Base-by-base conservation (phyloP, 1,140 invertebrate species). In the Cydia amplana region DNA sequence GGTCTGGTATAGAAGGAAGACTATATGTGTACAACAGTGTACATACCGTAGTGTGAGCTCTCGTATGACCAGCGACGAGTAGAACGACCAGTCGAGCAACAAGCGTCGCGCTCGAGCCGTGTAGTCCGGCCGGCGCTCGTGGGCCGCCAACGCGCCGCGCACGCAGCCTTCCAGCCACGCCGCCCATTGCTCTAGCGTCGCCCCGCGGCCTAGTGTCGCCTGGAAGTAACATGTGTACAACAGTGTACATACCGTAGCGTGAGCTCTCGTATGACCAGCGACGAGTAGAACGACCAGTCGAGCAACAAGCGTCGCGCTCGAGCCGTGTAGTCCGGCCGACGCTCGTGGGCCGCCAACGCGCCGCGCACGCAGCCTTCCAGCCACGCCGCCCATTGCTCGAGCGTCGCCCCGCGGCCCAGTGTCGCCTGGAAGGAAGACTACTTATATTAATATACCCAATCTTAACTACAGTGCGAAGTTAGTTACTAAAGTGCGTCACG, bases 251-350 rank as follows among this genome's bases (percentile, higher is more conserved):
- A 91, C 89, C 90, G 80, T 43, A 92, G 87, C 49, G 91, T 92
- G 72, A 92, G 89, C 81, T 92, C 91, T 73, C 91, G 82, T n/a
- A 92, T 92, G 78, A 92, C 90, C 60, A 92, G 89, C 83, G 88
- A 94, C 95, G 97, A 98, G 93, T 99, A 99, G 94, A 99, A 99
- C 76, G 98, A 99, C 99, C 99, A 99, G 93, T 99, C 99, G 46
- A 99, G 95, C 75, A 99, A 94, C 94, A 99, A 99, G 88, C 99
- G 97, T 36, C 97, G 94, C 14, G 97, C 97, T 78, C 97, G 97
- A 90, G 97, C 96, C n/a, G 97, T 96, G 94, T 98, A 99, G 77
- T 95, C 96, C 25, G 96, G 94, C 85, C 96, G 96, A 6, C 96
- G 96, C 87, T 97, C 96, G 88, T 98, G 97, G 76, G 97, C 97